A percentile compares a stretch with the other conserved stretches of the same genome.
These are phyloP conservation scores for Lagenorhynchus albirostris DNA, from an alignment of 2,113 vertebrate species.

Conservation along the genomic window DNA sequence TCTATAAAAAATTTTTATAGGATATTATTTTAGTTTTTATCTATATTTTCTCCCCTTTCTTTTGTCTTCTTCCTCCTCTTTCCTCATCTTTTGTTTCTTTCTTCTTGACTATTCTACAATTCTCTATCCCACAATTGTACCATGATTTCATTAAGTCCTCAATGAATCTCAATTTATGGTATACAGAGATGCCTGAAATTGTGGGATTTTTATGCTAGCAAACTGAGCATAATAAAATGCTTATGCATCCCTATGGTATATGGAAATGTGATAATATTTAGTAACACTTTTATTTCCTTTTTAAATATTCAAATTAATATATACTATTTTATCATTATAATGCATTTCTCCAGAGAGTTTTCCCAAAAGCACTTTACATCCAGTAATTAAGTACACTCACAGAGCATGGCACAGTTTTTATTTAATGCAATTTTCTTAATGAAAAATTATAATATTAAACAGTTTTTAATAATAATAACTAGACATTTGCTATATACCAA, in stretches of 20 bases:
- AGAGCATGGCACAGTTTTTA: background rate
- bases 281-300: background rate
- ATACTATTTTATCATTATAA: background rate
- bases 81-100: background rate
- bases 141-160: background rate
- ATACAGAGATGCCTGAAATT: background rate
- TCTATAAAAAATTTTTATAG: background rate
- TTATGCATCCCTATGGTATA: background rate
- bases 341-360: background rate
- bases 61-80: background rate
- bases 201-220: background rate
- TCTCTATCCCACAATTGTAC: background rate
- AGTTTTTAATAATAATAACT: background rate
- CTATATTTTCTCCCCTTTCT: background rate
- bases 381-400: background rate
- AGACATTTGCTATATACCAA: background rate
- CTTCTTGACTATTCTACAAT: background rate
- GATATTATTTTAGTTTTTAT: background rate
- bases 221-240: background rate
- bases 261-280: background rate
- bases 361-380: background rate
- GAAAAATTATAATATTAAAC: background rate
- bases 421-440: background rate
- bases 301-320: constrained; percentile 9
- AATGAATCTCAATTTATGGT: background rate